Percentiles rank a stretch among this genome's conserved stretches.
Conservation (phyloP, 2,113 vertebrate genomes). For the Antechinus stuartii region DNA sequence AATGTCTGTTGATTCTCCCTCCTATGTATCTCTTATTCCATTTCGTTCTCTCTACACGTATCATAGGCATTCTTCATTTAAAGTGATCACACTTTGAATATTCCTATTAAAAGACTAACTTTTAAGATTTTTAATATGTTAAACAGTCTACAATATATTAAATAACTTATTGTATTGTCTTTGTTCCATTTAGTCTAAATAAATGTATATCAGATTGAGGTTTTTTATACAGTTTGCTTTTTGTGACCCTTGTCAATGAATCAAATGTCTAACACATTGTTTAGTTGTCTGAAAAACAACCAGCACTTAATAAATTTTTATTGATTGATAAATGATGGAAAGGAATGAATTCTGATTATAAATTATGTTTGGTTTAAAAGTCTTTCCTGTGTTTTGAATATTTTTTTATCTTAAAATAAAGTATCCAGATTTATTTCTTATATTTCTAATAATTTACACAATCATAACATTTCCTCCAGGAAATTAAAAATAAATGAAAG, state of each 20-base stretch:
- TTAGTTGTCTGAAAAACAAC: neutral
- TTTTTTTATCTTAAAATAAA: neutral
- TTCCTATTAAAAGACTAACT: neutral
- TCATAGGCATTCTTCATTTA: neutral
- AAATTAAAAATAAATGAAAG: neutral
- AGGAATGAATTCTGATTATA: neutral
- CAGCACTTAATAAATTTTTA: neutral
- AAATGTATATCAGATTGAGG: neutral
- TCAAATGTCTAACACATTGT: neutral
- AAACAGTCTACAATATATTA: neutral
- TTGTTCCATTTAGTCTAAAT: neutral
- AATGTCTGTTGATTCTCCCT: neutral
- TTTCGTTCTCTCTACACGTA: neutral
- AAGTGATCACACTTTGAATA: neutral
- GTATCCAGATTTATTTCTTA: neutral
- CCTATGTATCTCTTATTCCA: neutral
- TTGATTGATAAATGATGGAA: neutral
- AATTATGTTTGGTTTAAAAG: neutral
- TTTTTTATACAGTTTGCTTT: neutral
- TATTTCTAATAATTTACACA: neutral
- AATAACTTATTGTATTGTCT: neutral
- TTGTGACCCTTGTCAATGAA: neutral
- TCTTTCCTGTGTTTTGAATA: neutral
- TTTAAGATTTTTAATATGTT: neutral
- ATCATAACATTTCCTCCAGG: neutral